Evolutionary conservation across 1,140 invertebrate genomes (phyloP).

Genomic region (Thrips palmi): DNA sequence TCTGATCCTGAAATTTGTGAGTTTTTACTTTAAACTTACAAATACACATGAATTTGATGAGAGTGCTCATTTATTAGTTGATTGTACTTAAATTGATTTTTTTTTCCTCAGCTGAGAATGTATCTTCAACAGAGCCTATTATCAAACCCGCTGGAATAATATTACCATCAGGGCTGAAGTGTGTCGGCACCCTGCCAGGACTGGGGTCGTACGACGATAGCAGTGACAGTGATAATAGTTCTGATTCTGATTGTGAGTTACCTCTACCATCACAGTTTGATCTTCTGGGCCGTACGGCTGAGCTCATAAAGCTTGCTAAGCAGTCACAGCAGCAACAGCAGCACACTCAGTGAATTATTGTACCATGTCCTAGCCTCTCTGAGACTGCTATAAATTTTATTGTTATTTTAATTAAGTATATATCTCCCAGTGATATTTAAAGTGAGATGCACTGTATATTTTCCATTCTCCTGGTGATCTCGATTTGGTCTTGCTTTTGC

Average conservation of each 20-base stretch:
- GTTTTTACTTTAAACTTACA: no score
- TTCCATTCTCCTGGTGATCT: no score
- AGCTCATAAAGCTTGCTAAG: no score
- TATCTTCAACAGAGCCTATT: neutral
- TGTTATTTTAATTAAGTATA: no score
- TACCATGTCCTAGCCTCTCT: no score
- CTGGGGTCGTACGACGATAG: constrained; percentile 54
- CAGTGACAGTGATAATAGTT: constrained; percentile 38
- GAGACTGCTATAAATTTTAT: no score
- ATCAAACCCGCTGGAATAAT: constrained; percentile 16
- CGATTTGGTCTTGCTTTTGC: no score
- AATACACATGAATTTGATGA: no score
- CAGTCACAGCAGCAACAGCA: no score
- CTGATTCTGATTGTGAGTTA: constrained; percentile 30
- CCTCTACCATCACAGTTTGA: constrained; percentile 26
- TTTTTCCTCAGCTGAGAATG: neutral
- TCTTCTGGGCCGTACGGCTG: constrained; percentile 37
- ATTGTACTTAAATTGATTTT: constrained; percentile 12
- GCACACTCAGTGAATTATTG: no score
- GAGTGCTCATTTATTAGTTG: neutral
- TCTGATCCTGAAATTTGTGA: neutral
- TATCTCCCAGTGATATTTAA: no score
- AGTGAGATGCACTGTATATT: no score
- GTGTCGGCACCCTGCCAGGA: constrained; percentile 57
- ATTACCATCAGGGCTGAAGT: constrained; percentile 41